Evolutionary conservation across 2,888 invertebrate species (phyloP).

Genomic region (Lingula anatina): DNA sequence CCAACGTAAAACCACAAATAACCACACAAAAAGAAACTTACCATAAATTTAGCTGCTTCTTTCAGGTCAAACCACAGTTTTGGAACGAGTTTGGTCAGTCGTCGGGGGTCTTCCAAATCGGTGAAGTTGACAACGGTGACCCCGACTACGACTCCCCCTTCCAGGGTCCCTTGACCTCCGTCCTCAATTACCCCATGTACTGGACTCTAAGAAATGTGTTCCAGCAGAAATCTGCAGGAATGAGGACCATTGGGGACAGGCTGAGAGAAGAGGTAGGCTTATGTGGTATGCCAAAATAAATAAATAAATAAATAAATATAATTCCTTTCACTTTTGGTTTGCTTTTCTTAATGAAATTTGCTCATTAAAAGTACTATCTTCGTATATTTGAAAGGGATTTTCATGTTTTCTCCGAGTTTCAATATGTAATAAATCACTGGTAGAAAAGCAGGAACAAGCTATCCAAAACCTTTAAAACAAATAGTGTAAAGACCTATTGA

Average conservation of each 20-base stretch:
- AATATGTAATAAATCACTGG: too few species aligned
- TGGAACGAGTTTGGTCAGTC: constrained; percentile 17
- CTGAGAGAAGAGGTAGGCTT: constrained; percentile 3
- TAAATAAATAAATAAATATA: too few species aligned
- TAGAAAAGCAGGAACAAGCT: too few species aligned
- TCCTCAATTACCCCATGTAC: constrained; percentile 20
- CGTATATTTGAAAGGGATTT: too few species aligned
- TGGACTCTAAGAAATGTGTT: constrained; percentile 14
- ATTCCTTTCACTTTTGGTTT: too few species aligned
- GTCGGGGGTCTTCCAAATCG: constrained; percentile 16
- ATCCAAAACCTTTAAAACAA: too few species aligned
- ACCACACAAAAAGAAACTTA: background rate
- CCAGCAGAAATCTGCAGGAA: constrained; percentile 9
- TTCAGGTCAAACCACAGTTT: constrained; percentile 12
- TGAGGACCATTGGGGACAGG: constrained; percentile 4
- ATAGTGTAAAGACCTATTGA: too few species aligned
- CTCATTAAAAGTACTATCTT: too few species aligned
- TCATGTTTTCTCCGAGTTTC: too few species aligned
- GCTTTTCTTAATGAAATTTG: too few species aligned
- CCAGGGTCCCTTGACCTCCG: constrained; percentile 17
- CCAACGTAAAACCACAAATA: background rate
- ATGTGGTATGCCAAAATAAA: too few species aligned
- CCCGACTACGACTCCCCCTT: constrained; percentile 15
- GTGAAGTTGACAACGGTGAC: constrained; percentile 18
- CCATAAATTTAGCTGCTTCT: background rate